Evolutionary conservation across 2,797 vertebrate genomes (phyloP).

Genomic region (Labeo calbasu): DNA sequence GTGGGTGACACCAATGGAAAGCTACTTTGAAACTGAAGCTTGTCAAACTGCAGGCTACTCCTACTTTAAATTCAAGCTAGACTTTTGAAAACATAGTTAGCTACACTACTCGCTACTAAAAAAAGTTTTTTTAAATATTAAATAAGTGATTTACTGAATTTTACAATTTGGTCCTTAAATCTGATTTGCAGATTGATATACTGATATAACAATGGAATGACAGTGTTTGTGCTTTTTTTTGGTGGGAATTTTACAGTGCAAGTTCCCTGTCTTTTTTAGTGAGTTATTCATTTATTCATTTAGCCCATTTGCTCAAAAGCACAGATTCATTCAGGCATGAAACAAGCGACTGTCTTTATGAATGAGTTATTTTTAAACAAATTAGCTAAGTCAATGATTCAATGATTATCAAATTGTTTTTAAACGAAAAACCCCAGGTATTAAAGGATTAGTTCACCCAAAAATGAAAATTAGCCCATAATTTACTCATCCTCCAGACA

Average conservation of each 20-base stretch:
- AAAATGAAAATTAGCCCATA: too few species aligned
- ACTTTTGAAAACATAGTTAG: neutral
- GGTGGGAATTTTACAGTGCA: neutral
- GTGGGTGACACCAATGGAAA: slow-evolving; percentile 24
- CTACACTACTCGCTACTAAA: neutral
- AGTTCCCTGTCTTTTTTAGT: neutral
- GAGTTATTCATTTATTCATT: neutral
- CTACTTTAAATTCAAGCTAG: neutral
- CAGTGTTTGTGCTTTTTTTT: too few species aligned
- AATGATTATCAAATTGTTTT: neutral
- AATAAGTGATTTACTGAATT: neutral
- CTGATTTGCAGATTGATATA: neutral
- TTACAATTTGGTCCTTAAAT: neutral
- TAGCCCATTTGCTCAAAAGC: neutral
- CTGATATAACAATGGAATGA: too few species aligned
- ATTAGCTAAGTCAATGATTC: neutral
- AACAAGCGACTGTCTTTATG: neutral
- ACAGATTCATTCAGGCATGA: neutral
- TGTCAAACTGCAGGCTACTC: slow-evolving; percentile 1
- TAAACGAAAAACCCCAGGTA: too few species aligned
- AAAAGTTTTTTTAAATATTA: neutral
- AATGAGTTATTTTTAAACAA: neutral
- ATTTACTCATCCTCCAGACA: too few species aligned
- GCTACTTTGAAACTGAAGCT: slow-evolving; percentile 15
- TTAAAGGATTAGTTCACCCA: too few species aligned